Conservation (phyloP, 2,888 invertebrate genomes). For the Drosophila eohydei region DNA sequence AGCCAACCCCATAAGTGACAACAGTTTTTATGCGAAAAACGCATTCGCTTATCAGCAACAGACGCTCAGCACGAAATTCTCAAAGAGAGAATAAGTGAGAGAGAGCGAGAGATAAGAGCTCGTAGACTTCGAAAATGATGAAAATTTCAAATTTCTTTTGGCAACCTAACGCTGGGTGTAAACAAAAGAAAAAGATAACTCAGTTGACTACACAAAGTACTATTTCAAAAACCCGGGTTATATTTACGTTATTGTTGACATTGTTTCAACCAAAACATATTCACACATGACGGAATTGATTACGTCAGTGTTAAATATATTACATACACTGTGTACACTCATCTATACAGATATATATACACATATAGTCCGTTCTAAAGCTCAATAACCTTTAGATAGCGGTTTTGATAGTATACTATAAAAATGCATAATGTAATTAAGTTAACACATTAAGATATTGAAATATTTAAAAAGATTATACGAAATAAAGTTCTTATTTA, state of each 20-base stretch:
- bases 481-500: background rate
- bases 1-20: constrained; percentile 6
- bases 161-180: constrained; percentile 26
- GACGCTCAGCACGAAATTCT: background rate
- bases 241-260: constrained; percentile 31
- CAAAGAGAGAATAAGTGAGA: background rate
- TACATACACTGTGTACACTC: background rate
- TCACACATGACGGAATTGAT: constrained; percentile 1
- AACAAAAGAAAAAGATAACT: constrained; percentile 12
- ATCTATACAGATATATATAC: background rate
- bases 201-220: constrained; percentile 3
- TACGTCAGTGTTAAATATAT: constrained; percentile 9
- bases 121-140: constrained; percentile 23
- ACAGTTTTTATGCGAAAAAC: constrained; percentile 44
- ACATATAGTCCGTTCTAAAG: background rate
- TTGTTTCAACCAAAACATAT: constrained; percentile 2
- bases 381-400: constrained; percentile 9
- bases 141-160: constrained; percentile 28
- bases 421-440: background rate
- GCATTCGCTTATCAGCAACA: constrained; percentile 49
- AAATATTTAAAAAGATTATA: background rate
- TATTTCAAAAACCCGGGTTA: constrained; percentile 29
- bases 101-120: background rate
- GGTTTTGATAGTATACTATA: background rate
- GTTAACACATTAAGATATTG: background rate